Evolutionary conservation across 2,797 vertebrate genomes (phyloP), one percentile per base, ranked within the genome.

Genomic region (Muraenolepis orangiensis): DNA sequence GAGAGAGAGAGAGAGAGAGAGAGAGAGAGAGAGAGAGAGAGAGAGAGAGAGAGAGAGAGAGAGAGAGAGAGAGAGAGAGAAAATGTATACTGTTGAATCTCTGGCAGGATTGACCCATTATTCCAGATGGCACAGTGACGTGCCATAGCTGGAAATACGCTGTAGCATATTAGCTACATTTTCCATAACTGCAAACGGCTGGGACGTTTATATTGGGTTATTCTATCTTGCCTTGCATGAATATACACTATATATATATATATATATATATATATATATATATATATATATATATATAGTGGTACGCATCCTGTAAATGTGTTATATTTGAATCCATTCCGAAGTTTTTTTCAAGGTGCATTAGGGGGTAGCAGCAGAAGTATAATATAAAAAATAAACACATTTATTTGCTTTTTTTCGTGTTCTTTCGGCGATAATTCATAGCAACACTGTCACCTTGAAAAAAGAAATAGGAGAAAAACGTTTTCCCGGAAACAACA

Each of bases 1-100:
- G 40, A 71, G 36, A 69, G n/a, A 66, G 32, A 71, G 73, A 71
- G 40, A 71, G 36, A 69, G n/a, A 66, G 32, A 71, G 73, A 71
- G 40, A 71, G 36, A 69, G n/a, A 66, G 32, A 71, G 73, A 71
- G 40, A 71, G 34, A 40, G 42, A 26, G 61, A 51, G 68, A 64
- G 34, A 40, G 42, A 26, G 61, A 51, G 68, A 64, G 34, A 40
- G 42, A 26, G 61, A 51, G 68, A 64, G 34, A 40, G 42, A 26
- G 61, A 51, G 68, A 64, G 34, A 40, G 42, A 26, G 61, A 51
- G 68, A 64, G 32, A 71, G 73, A 71, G 40, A 71, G 36, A 69
- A 23, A 66, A 18, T 12, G 4, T 69, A 61, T 40, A 40, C 51
- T n/a, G 51, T 11, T 8, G 51, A 57, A 10, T n/a, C 20, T 7